Evolutionary conservation across 2,888 invertebrate species (phyloP), one percentile per base, ranked within the genome.

Genomic region (Invenusta paracnida): DNA sequence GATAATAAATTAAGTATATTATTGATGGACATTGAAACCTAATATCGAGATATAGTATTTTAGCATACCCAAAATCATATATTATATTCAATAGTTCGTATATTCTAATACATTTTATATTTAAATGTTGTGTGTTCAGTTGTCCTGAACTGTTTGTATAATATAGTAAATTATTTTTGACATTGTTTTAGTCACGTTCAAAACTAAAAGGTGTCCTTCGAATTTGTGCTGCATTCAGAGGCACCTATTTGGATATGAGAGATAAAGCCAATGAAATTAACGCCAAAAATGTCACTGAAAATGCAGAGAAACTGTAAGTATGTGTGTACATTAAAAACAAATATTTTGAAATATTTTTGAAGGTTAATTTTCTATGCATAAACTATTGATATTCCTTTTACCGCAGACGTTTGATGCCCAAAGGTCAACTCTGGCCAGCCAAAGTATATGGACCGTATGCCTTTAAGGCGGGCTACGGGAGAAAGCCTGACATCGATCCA

Each of bases 221-320:
- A 30, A 90, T 91, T 17, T 91, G 91, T 90, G 91, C 91, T 29
- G 90, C 91, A n/a, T 91, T 91, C 87, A 86, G 91, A 81, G 91
- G 91, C 29, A 91, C 90, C 0, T 91, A 91, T 87, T 88, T 91
- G 83, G 91, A 91, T 88, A 91, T 90, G 87, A 89, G 90, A 87
- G 91, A 91, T 87, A 90, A 90, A 84, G 91, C 91, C 13, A 90
- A 91, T 88, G 90, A 90, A 82, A 89, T 91, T 30, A 91, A 91
- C 88, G 89, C 89, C 30, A 88, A 88, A 87, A 91, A 91, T 88
- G 89, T 90, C 86, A 89, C 89, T 2, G 90, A 91, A 87, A 90
- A 91, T 88, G 89, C 90, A 1, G 91, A 91, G 86, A 90, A 90
- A 88, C 87, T 90, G 91, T 91, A 88, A 89, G 89, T 88, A 85